Evolutionary conservation across 2,113 vertebrate species (phyloP).

Genomic region (Pomatorhinus ruficollis): DNA sequence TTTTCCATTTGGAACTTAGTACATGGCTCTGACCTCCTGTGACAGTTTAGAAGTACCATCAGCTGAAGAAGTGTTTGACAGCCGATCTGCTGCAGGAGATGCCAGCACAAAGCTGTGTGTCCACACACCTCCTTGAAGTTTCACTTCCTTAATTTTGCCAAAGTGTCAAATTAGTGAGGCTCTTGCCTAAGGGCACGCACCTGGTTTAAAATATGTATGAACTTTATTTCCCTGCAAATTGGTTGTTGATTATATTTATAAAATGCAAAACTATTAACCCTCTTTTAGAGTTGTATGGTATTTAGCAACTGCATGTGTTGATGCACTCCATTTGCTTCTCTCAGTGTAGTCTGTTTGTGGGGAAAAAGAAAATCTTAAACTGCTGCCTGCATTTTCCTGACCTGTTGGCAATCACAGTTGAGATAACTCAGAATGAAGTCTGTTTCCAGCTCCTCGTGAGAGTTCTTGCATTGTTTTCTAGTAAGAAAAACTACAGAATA

Average conservation of each 20-base stretch:
- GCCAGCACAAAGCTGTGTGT: neutral
- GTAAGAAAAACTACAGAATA: neutral
- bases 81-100: neutral
- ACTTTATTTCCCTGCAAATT: neutral
- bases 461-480: neutral
- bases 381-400: neutral
- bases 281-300: neutral
- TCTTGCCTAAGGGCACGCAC: fast-evolving
- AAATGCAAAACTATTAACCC: neutral
- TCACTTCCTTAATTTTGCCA: neutral
- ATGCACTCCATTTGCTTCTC: neutral
- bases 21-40: neutral
- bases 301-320: neutral
- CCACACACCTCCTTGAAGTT: neutral
- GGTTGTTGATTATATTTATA: neutral
- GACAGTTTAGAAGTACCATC: neutral
- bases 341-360: neutral
- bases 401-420: neutral
- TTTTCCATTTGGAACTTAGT: neutral
- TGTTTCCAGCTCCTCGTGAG: neutral
- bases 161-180: neutral
- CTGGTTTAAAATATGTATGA: neutral
- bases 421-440: neutral
- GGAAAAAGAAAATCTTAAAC: neutral
- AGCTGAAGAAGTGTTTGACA: neutral